These are phyloP conservation scores for Myopa testacea DNA, from an alignment of 2,888 invertebrate genomes.

Conservation along the genomic window DNA sequence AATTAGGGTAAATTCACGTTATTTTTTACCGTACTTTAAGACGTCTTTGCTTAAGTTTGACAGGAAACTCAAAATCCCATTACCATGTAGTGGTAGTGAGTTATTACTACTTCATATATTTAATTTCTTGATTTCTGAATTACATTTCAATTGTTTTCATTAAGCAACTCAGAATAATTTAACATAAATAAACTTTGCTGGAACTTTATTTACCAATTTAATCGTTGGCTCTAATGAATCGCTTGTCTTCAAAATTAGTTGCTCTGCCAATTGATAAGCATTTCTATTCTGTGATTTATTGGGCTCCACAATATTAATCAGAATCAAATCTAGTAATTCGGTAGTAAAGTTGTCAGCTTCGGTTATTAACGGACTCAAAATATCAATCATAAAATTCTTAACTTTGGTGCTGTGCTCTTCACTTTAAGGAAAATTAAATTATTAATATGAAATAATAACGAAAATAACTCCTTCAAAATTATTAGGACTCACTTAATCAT, in stretches of 20 bases:
- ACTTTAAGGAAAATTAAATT: slow-evolving; percentile 69
- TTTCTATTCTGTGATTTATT: slow-evolving; percentile 89
- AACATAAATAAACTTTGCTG: too few relatives aligned
- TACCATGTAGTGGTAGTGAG: too few relatives aligned
- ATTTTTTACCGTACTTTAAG: too few relatives aligned
- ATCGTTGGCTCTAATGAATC: slow-evolving; percentile 95
- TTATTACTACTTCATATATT: too few relatives aligned
- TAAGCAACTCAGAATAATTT: too few relatives aligned
- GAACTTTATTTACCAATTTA: slow-evolving; percentile 77
- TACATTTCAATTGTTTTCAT: too few relatives aligned
- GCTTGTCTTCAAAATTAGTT: slow-evolving; percentile 89
- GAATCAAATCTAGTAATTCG: slow-evolving; percentile 92
- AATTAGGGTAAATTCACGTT: too few relatives aligned
- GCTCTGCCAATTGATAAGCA: slow-evolving; percentile 90
- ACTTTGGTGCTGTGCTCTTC: slow-evolving; percentile 97
- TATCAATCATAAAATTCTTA: slow-evolving; percentile 96
- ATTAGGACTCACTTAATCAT: slow-evolving; percentile 90
- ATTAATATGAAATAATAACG: slow-evolving; percentile 4
- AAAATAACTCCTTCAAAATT: slow-evolving; percentile 12
- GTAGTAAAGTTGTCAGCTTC: slow-evolving; percentile 96
- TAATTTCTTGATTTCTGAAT: too few relatives aligned
- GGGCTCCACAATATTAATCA: slow-evolving; percentile 95
- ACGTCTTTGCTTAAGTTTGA: too few relatives aligned
- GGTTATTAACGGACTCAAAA: slow-evolving; percentile 91
- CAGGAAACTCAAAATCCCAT: too few relatives aligned